Evolutionary conservation across 2,113 vertebrate genomes (phyloP).

Genomic region (Odontesthes bonariensis): DNA sequence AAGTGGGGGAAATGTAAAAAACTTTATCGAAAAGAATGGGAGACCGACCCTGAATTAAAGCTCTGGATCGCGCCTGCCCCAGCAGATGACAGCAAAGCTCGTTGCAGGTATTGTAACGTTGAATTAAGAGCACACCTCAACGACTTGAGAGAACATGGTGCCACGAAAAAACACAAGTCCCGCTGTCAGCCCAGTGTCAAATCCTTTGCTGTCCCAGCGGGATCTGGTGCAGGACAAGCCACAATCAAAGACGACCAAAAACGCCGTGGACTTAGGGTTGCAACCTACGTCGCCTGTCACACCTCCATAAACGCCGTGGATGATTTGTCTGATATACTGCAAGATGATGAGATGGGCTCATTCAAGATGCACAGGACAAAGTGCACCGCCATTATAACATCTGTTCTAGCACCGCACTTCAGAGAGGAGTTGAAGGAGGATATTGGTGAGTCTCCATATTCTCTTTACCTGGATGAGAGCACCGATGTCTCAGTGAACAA

Average conservation of each 20-base stretch:
- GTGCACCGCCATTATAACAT: not conserved
- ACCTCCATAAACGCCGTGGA: not conserved
- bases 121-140: not conserved
- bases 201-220: too few species aligned
- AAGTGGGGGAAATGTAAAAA: not conserved
- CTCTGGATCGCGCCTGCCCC: too few species aligned
- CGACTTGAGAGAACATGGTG: not conserved
- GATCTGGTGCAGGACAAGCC: not conserved
- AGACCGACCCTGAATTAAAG: not conserved
- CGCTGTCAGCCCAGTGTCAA: not conserved
- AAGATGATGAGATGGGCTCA: not conserved
- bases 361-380: slow-evolving; percentile 3
- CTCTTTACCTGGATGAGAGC: not conserved
- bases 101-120: too few species aligned
- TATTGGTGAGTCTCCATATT: not conserved
- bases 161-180: not conserved
- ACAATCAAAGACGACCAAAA: not conserved
- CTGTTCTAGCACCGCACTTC: not conserved
- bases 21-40: not conserved
- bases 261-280: not conserved
- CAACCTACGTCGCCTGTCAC: not conserved
- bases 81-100: too few species aligned
- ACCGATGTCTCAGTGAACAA: not conserved
- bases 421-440: not conserved
- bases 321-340: not conserved